A percentile compares a stretch with the other conserved stretches of the same genome.
Conservation (phyloP, 2,888 invertebrate genomes). For the Helleia helle region DNA sequence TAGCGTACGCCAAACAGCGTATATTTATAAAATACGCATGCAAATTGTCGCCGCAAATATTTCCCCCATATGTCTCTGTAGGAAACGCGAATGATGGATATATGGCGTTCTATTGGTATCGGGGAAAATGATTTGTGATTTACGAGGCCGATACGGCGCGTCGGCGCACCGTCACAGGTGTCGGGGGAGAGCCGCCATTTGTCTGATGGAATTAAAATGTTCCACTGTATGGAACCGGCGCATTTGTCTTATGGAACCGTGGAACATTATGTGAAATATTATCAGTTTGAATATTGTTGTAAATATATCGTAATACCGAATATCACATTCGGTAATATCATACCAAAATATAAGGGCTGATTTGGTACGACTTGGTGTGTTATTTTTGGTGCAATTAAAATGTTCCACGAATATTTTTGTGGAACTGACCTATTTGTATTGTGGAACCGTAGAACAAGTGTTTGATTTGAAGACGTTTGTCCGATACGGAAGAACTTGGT, state of each 20-base stretch:
- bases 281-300: too few relatives aligned
- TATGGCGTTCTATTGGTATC: conserved; percentile 45
- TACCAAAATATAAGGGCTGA: too few relatives aligned
- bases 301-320: too few relatives aligned
- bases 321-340: too few relatives aligned
- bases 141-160: conserved; percentile 33
- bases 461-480: too few relatives aligned
- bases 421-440: too few relatives aligned
- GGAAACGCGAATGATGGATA: conserved; percentile 41
- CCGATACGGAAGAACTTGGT: too few relatives aligned
- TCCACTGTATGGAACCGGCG: conserved; percentile 17
- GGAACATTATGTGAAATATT: neutral
- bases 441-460: too few relatives aligned
- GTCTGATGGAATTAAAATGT: conserved; percentile 42
- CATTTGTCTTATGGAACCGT: neutral
- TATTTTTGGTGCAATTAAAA: neutral
- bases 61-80: conserved; percentile 36
- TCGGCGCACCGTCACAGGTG: conserved; percentile 37
- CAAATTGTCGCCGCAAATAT: conserved; percentile 45
- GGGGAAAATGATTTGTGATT: conserved; percentile 56
- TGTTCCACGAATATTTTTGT: neutral
- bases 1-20: too few relatives aligned
- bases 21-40: conserved; percentile 25
- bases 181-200: conserved; percentile 28
- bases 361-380: too few relatives aligned